A percentile compares a stretch with the other conserved stretches of the same genome.
Conservation (phyloP, 2,888 invertebrate species). For the Himalopsyche japonica region DNA sequence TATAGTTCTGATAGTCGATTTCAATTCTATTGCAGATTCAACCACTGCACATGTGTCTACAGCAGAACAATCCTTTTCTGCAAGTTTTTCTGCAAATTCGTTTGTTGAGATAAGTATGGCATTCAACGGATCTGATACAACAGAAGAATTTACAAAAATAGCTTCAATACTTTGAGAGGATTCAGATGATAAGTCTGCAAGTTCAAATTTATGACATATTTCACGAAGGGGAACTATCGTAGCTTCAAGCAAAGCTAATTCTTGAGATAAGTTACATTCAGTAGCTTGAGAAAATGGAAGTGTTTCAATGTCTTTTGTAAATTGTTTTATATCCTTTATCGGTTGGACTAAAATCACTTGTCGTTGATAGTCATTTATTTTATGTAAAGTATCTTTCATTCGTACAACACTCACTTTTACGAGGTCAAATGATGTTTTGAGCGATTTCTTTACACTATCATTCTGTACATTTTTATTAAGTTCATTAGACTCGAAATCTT, state of each 20-base stretch:
- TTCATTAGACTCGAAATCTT: conserved; percentile 19
- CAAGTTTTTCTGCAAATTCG: not conserved
- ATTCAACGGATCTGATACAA: not conserved
- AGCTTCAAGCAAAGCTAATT: conserved; percentile 21
- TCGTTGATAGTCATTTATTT: conserved; percentile 32
- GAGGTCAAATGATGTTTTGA: conserved; percentile 20
- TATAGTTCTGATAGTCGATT: not conserved
- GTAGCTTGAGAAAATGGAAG: not conserved
- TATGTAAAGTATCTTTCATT: conserved; percentile 33
- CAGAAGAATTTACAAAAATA: not conserved
- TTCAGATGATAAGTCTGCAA: conserved; percentile 11
- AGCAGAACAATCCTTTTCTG: not conserved
- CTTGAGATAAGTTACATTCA: not conserved
- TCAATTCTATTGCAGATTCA: not conserved
- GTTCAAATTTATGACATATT: conserved; percentile 32
- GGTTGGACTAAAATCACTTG: conserved; percentile 32
- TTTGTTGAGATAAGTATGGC: not conserved
- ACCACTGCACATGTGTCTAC: not conserved
- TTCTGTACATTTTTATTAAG: conserved; percentile 5
- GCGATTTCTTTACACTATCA: conserved; percentile 17
- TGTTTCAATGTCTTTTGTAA: conserved; percentile 20
- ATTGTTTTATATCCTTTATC: conserved; percentile 31
- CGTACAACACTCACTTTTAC: conserved; percentile 26
- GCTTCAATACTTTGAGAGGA: not conserved
- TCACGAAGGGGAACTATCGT: conserved; percentile 34